Evolutionary conservation across 2,113 vertebrate genomes (phyloP).

Genomic region (Micromys minutus): DNA sequence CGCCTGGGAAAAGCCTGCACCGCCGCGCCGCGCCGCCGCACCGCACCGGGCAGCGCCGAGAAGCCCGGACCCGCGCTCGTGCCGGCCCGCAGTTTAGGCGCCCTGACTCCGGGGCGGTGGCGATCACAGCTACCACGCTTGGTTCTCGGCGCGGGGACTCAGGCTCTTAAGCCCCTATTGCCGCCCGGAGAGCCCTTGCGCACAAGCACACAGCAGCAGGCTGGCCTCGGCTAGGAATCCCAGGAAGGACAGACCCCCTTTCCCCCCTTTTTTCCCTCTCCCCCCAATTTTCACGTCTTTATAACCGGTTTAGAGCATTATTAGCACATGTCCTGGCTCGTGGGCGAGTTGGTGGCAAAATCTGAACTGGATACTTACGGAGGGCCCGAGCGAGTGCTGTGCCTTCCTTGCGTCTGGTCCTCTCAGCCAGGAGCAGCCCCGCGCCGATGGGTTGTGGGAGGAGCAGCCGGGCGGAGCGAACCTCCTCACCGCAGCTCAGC

Average conservation of each 20-base stretch:
- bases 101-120: constrained; percentile 70
- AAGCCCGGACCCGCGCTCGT: constrained; percentile 14
- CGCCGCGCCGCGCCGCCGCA: constrained; percentile 44
- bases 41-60: constrained; percentile 51
- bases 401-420: constrained; percentile 4
- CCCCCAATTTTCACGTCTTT: constrained; percentile 77
- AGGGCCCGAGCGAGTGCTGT: constrained; percentile 45
- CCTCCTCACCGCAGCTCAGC: constrained; percentile 51
- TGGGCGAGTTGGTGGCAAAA: constrained; percentile 77
- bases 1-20: constrained; percentile 71
- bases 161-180: constrained; percentile 64
- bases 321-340: constrained; percentile 80
- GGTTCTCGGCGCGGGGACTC: constrained; percentile 25
- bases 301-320: constrained; percentile 75
- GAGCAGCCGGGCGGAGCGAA: constrained; percentile 27
- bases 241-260: constrained; percentile 68
- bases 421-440: neutral
- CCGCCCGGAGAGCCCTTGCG: constrained; percentile 61
- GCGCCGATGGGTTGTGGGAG: constrained; percentile 1
- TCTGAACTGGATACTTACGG: constrained; percentile 80
- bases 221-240: constrained; percentile 71
- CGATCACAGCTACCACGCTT: constrained; percentile 41
- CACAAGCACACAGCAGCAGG: constrained; percentile 63
- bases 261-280: neutral
- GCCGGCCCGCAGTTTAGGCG: constrained; percentile 63